Evolutionary conservation across 2,113 vertebrate genomes (phyloP), one percentile per base, ranked within the genome.

Genomic region (Jacana jacana): DNA sequence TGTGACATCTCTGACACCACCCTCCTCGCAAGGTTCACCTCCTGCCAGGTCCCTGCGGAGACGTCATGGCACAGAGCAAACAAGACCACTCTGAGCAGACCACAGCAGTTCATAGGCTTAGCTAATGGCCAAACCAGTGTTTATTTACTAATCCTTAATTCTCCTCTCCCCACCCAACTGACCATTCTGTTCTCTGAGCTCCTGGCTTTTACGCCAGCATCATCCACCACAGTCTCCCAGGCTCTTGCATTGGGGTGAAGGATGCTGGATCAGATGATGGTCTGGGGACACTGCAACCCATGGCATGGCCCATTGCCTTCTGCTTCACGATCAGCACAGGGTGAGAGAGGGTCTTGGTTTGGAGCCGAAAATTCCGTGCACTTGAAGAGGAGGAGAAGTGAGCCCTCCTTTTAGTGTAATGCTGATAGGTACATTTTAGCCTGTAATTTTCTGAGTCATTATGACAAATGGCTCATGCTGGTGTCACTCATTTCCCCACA

Each of bases 381-480:
- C 31, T 25, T 12, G 46, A 20, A 40, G 9, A 17, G 18, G 19
- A 76, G 52, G 65, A 27, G 4, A 49, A n/a, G 23, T 18, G 17
- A 93, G 7, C 8, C 58, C 39, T 92, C 20, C 23, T 64, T 35
- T 27, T 30, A 18, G 46, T 82, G 54, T 24, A 46, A 22, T 64
- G 66, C 54, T 85, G 81, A 46, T 72, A 30, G 0, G 16, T 58
- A 49, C 27, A 19, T 37, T 68, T 92, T 60, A 51, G 28, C 31
- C 72, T 54, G 40, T 71, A 66, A 78, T 91, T 91, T 80, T 81
- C 61, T 35, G 46, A 91, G 81, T 78, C 81, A 91, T 70, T 70
- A 48, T 89, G 72, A 96, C 75, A 93, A 97, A 92, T 85, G 86
- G 80, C 82, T 91, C 40, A 3, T 40, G 82, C 55, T 90, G 87